A percentile compares a stretch with the other conserved stretches of the same genome.
These are phyloP conservation scores for Cyphomyrmex costatus DNA, from an alignment of 1,140 invertebrate species.

Conservation along the genomic window DNA sequence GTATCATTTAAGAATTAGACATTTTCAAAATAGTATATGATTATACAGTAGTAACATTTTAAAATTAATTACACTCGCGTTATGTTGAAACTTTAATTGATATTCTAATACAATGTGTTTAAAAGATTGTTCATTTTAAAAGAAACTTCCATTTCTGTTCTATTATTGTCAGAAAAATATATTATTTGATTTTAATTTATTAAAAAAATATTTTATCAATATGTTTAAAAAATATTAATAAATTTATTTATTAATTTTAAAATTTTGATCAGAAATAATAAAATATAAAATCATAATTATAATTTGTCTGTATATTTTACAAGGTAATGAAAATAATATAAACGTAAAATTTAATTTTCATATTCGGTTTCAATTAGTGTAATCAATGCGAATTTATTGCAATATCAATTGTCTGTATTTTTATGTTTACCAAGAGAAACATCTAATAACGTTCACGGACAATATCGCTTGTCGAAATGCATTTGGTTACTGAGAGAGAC, in stretches of 20 bases:
- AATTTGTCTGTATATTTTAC: slow-evolving; percentile 3
- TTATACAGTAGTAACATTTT: not conserved
- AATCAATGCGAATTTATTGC: slow-evolving; percentile 2
- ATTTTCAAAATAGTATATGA: not conserved
- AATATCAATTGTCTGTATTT: not conserved
- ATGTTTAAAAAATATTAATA: not conserved
- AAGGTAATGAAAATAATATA: slow-evolving; percentile 9
- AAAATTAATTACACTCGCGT: not conserved
- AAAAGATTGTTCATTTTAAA: not conserved
- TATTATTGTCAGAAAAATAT: not conserved
- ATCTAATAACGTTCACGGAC: slow-evolving; percentile 16
- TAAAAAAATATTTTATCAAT: not conserved
- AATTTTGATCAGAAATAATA: not conserved
- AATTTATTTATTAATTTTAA: not conserved
- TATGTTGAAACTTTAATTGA: not conserved
- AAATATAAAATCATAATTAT: slow-evolving; percentile 4
- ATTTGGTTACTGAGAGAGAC: not conserved
- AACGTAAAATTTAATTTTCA: slow-evolving; percentile 17
- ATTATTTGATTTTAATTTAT: slow-evolving; percentile 25
- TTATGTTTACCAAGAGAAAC: slow-evolving; percentile 1
- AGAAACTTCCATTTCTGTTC: not conserved
- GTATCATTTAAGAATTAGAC: slow-evolving; percentile 1
- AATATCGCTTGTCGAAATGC: slow-evolving; percentile 7
- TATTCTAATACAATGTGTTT: not conserved
- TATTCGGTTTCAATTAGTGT: slow-evolving; percentile 20